Percentiles rank a stretch among this genome's conserved stretches.
Conservation (phyloP, 2,113 vertebrate species). For the Paraplagusia blochii region DNA sequence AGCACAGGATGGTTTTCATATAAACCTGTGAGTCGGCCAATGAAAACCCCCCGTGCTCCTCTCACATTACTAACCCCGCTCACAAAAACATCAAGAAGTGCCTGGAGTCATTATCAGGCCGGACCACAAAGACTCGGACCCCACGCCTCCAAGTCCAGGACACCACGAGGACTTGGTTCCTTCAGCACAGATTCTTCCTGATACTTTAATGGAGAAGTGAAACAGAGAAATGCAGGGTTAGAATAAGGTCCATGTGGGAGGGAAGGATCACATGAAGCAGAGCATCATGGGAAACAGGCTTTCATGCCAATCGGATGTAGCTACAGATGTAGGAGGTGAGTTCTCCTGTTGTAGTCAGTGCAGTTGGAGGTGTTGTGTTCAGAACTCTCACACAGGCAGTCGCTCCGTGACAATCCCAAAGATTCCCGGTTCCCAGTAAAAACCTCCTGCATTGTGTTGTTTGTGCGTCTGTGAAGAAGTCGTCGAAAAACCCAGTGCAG, state of each 20-base stretch:
- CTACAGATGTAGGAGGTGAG: slow-evolving; percentile 1
- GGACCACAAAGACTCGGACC: slow-evolving; percentile 33
- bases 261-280: not conserved
- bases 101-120: slow-evolving; percentile 16
- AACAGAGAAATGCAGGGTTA: not conserved
- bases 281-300: not conserved
- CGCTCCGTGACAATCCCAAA: slow-evolving; percentile 46
- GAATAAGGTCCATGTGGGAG: slow-evolving; percentile 12
- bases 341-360: not conserved
- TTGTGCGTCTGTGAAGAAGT: not conserved
- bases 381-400: slow-evolving; percentile 4
- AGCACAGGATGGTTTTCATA: not conserved
- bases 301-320: not conserved
- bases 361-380: slow-evolving; percentile 1
- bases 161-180: slow-evolving; percentile 9
- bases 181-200: slow-evolving; percentile 11
- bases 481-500: slow-evolving; percentile 27
- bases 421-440: slow-evolving; percentile 35
- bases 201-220: not conserved
- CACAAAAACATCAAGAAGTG: slow-evolving; percentile 16
- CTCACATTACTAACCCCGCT: not conserved
- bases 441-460: slow-evolving; percentile 19
- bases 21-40: not conserved
- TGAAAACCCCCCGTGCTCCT: slow-evolving; percentile 2
- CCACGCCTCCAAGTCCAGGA: slow-evolving; percentile 26